Base-by-base conservation (phyloP, 2,797 vertebrate species). In the Hypotaenidia okinawae region DNA sequence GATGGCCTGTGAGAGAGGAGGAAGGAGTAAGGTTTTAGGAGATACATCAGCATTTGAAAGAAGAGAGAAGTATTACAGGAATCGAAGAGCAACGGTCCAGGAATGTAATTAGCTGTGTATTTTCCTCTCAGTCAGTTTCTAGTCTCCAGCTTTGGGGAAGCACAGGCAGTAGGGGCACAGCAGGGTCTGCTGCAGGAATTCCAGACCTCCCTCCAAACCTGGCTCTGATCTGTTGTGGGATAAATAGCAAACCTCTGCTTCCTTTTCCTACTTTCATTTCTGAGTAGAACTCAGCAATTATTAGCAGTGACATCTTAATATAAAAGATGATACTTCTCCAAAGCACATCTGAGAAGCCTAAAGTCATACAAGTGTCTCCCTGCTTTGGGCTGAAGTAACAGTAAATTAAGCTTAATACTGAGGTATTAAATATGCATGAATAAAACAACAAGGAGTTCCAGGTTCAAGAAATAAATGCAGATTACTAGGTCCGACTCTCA, bases 321-420 rank as follows among this genome's bases (percentile, higher is more conserved):
- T 57, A 82, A 85, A 72, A 64, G 11, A 37, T 25, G 10, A 89
- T 66, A 51, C 25, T 83, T 54, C 32, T 85, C 39, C 35, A 87
- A 80, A 94, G 85, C 41, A 70, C 49, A 61, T 49, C 43, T 75
- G 79, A 54, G 67, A 94, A 58, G 7, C 28, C 51, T 51, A 74
- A 85, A 90, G 68, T 49, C 23, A 72, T 21, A 22, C 16, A 33
- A 52, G 7, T 16, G n/a, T 58, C n/a, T 64, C 41, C 37, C 62
- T 54, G 70, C 45, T 78, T 83, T 77, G 13, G 70, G 49, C 45
- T 39, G 54, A 87, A 83, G 22, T 27, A 27, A 74, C 35, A 64
- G 25, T 66, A 84, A 82, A 80, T 68, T 55, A 54, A 79, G 57
- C 77, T 70, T 66, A 76, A 80, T 91, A 87, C 86, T n/a, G 22